phyloP scores from a whole-genome alignment of 2,797 vertebrate genomes.

The Hippopotamyrus pictus region DNA sequence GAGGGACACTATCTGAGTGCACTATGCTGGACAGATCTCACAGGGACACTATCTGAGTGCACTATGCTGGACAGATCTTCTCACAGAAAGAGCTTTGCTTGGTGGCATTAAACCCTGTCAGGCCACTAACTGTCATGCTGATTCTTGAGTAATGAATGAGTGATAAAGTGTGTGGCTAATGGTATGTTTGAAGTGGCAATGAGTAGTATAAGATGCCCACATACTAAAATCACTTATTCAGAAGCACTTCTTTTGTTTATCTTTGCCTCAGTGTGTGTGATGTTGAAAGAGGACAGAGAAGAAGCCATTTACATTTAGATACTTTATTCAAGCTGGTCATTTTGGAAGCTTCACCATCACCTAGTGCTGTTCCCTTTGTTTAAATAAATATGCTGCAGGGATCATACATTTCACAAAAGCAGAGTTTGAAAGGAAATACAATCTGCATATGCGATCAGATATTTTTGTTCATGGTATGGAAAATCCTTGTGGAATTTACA shows the following conservation, averaged over 20 bases:
- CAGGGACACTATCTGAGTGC: too few species aligned
- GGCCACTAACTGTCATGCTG: not conserved
- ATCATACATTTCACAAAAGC: not conserved
- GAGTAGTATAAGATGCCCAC: not conserved
- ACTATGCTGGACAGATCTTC: not conserved
- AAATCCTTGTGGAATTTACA: not conserved
- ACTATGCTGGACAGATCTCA: not conserved
- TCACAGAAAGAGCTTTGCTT: not conserved
- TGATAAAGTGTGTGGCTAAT: not conserved
- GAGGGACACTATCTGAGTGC: not conserved
- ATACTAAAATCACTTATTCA: not conserved
- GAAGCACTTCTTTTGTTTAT: not conserved
- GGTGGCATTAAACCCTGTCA: not conserved
- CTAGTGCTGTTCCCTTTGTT: not conserved
- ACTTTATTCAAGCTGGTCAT: constrained; percentile 17
- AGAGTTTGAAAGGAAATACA: not conserved
- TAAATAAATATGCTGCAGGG: constrained; percentile 7
- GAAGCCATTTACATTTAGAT: not conserved
- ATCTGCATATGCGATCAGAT: not conserved
- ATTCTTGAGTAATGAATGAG: not conserved
- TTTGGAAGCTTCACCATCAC: constrained; percentile 17
- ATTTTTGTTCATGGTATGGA: not conserved
- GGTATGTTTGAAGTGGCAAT: not conserved
- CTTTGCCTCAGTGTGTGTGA: not conserved
- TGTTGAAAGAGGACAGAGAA: not conserved